Base-by-base conservation (phyloP, 2,113 vertebrate genomes). In the Dolichallabes microphthalmus region DNA sequence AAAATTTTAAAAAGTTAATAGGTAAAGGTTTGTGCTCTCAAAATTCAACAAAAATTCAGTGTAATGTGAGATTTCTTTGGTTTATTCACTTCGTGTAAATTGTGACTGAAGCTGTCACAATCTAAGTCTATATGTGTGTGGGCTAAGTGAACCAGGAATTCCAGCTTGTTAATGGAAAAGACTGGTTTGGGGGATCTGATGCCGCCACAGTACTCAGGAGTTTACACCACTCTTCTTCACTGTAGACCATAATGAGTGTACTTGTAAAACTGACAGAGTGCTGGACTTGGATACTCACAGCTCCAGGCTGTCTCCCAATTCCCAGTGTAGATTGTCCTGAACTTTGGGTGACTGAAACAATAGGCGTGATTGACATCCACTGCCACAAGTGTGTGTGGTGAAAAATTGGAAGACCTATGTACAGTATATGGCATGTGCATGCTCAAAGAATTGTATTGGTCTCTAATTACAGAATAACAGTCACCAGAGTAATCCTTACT, bases 341-440 rank as follows among this genome's bases (percentile, higher is more conserved):
- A 80, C 76, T 80, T 80, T 71, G 52, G 55, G 13, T 73, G 66
- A 80, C 66, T 85, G 77, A 85, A 80, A 85, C 27, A 69, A 73
- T 80, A 85, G 50, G 39, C 32, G 35, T 77, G 74, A 53, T 84
- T 61, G 35, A 50, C 32, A 83, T 64, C 68, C 55, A 60, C 55
- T 50, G 55, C 68, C 55, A 73, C 82, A 83, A 60, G 15, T 60
- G 55, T 60, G 32, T 83, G 82, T 30, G 69, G 53, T 83, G 32
- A 27, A 57, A 82, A 58, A 69, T 82, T 27, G 50, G 64, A 82
- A 30, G 10, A 25, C 10, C 45, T 69, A 55, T 55, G 27, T 69
- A 68, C 20, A 19, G 27, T 69, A 68, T 30, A 19, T 82, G 45
- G 19, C 32, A 66, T 30, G 53, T 32, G 45, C 53, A 55, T 53